Percentiles rank a stretch among this genome's conserved stretches.
Conservation (phyloP, 2,797 vertebrate species). For the Leptoclinus maculatus region DNA sequence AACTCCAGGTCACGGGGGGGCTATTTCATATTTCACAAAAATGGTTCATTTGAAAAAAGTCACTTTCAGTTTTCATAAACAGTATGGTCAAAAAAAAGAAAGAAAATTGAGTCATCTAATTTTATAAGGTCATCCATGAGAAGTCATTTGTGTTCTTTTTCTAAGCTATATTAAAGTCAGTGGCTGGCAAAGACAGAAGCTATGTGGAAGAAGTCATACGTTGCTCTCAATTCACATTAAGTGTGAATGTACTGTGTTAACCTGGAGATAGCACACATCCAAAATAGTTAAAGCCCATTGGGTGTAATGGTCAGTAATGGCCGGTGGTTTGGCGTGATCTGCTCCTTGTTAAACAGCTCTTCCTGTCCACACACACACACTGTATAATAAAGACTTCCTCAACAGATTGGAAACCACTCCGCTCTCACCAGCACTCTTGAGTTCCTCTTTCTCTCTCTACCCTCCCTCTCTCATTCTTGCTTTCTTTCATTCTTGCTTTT, state of each 20-base stretch:
- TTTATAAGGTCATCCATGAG: constrained; percentile 59
- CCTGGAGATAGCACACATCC: constrained; percentile 62
- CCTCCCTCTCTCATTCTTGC: constrained; percentile 48
- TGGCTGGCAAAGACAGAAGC: constrained; percentile 27
- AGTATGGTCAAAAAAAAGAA: constrained; percentile 39
- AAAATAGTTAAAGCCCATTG: constrained; percentile 72
- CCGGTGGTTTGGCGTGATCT: constrained; percentile 75
- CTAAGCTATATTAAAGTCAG: constrained; percentile 35
- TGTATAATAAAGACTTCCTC: constrained; percentile 80
- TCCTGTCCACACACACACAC: constrained; percentile 76
- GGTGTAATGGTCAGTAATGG: constrained; percentile 82
- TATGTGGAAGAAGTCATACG: constrained; percentile 5
- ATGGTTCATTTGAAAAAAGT: constrained; percentile 1
- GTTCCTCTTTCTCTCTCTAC: constrained; percentile 41
- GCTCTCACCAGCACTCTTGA: constrained; percentile 60
- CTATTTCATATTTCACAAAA: constrained; percentile 17
- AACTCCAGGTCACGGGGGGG: background rate
- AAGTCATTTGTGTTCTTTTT: constrained; percentile 24
- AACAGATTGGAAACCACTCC: constrained; percentile 73
- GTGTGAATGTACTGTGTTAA: constrained; percentile 63
- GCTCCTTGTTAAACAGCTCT: constrained; percentile 69
- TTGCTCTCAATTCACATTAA: constrained; percentile 20
- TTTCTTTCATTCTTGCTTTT: constrained; percentile 27
- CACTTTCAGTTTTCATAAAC: constrained; percentile 51
- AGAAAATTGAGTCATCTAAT: constrained; percentile 39